Conservation (phyloP, 2,797 vertebrate species). For the Enteromius treurensis region DNA sequence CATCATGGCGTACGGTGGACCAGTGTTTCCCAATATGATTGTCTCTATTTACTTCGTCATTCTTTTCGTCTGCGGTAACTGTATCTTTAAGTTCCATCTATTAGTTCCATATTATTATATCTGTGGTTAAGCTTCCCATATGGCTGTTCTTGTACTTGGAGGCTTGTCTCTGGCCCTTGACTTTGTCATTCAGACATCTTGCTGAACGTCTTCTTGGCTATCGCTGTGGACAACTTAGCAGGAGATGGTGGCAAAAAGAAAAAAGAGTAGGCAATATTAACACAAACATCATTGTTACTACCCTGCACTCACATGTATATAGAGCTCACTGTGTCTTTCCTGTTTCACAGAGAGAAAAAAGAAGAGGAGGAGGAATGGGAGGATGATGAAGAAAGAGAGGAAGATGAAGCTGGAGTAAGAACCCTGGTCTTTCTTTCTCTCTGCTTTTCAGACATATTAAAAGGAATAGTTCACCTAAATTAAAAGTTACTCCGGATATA, state of each 20-base stretch:
- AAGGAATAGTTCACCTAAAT: not conserved
- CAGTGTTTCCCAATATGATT: constrained; percentile 79
- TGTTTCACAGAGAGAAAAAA: constrained; percentile 67
- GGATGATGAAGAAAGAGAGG: constrained; percentile 81
- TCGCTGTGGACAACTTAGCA: constrained; percentile 96
- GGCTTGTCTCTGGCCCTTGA: constrained; percentile 48
- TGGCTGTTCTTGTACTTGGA: not conserved
- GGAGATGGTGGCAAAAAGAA: constrained; percentile 89
- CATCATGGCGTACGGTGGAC: constrained; percentile 80
- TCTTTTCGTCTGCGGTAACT: constrained; percentile 82
- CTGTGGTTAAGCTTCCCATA: not conserved
- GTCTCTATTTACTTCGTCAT: constrained; percentile 82
- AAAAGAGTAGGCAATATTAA: constrained; percentile 80
- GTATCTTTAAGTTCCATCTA: constrained; percentile 69
- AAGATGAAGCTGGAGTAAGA: constrained; percentile 82
- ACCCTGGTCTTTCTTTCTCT: not conserved
- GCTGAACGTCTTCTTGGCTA: constrained; percentile 97
- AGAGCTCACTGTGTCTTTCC: not conserved
- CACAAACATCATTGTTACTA: not conserved
- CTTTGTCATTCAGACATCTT: constrained; percentile 85
- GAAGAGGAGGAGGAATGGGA: constrained; percentile 68
- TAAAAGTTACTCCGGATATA: not conserved
- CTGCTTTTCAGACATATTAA: not conserved
- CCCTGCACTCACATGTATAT: constrained; percentile 17
- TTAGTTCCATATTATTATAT: not conserved